Base-by-base conservation (phyloP, 2,797 vertebrate genomes). In the Acanthiza pusilla region DNA sequence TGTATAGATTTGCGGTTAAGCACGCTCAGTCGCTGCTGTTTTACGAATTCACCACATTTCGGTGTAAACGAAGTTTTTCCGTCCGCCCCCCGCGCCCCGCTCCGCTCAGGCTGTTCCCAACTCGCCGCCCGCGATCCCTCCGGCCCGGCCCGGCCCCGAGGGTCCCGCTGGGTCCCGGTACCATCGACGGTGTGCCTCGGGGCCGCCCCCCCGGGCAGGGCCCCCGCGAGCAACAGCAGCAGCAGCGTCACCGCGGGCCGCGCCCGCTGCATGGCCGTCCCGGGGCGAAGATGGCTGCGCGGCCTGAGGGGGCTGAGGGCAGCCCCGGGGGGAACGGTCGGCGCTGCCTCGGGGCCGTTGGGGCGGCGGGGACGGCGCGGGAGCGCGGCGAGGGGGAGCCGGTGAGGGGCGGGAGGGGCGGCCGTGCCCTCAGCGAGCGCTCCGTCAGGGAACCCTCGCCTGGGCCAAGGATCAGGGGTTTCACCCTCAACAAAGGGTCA, bases 1-100 rank as follows among this genome's bases (percentile, higher is more conserved):
- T 2, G 5, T 12, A 10, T 0, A 23, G 2, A 25, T 12, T 20
- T 23, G 11, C 4, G 4, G 7, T 45, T 26, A 58, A 47, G 7
- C 5, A 0, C 12, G 6, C 25, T 38, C 29, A 16, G 20, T 5
- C 3, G 7, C 42, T 7, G 14, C 32, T 8, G 15, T 27, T 72
- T 43, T 25, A 16, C 32, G 2, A 51, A 29, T 27, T 23, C 43
- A 16, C 27, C 58, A 22, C 3, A 32, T 18, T 25, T 25, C 20
- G 2, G n/a, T 8, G 17, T 6, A 21, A n/a, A 27, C 7, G 4
- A 25, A 9, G 9, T 11, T 27, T 18, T 40, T 2, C 48, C 25
- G 1, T 4, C 7, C 5, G 3, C 11, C 3, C 23, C 17, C 8
- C 14, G 6, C 11, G 1, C 10, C 53, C 27, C 26, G 7, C 51